These are phyloP conservation scores for Gorsachius magnificus DNA, from an alignment of 2,797 vertebrate genomes.

Conservation along the genomic window DNA sequence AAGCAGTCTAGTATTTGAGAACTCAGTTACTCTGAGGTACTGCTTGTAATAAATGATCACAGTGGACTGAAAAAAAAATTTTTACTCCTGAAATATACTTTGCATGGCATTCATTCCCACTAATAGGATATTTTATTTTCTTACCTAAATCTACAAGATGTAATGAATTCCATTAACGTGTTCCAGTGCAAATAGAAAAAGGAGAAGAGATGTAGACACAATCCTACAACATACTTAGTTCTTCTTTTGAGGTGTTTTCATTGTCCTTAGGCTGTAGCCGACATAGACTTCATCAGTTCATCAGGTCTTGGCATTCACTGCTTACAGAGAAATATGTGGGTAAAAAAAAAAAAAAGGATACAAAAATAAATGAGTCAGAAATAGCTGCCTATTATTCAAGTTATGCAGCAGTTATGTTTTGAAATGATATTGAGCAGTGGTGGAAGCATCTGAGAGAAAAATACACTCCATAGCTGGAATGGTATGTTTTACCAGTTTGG, in stretches of 20 bases:
- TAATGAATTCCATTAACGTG: not conserved
- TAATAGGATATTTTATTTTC: not conserved
- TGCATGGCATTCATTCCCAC: not conserved
- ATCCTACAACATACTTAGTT: not conserved
- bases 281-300: not conserved
- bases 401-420: conserved; percentile 25
- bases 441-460: conserved; percentile 23
- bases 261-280: not conserved
- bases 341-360: not conserved
- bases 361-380: not conserved
- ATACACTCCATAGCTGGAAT: not conserved
- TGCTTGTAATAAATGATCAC: not conserved
- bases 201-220: not conserved
- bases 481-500: conserved; percentile 23
- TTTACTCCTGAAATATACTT: not conserved
- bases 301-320: not conserved
- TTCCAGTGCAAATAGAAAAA: not conserved
- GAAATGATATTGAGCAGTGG: not conserved
- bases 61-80: not conserved
- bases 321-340: not conserved
- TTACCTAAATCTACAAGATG: not conserved
- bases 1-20: not conserved
- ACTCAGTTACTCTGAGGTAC: not conserved
- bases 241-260: not conserved
- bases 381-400: not conserved